Evolutionary conservation across 2,797 vertebrate genomes (phyloP).

Genomic region (Sebastes iracundus): DNA sequence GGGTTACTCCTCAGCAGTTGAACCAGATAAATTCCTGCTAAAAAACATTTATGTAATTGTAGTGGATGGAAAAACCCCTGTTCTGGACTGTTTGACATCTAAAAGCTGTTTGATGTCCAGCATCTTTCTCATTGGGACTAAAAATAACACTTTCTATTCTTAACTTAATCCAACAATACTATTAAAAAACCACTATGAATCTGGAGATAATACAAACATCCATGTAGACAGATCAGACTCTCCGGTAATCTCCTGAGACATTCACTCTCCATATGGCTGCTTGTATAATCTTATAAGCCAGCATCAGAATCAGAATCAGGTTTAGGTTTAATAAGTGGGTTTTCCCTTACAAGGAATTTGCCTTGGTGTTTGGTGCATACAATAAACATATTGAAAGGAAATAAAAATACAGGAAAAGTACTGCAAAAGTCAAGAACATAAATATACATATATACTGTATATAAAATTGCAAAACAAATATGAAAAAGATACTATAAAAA

Average conservation of each 20-base stretch:
- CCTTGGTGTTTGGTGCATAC: too few relatives aligned
- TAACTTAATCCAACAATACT: neutral
- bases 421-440: neutral
- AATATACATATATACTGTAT: neutral
- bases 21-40: neutral
- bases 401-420: too few relatives aligned
- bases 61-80: neutral
- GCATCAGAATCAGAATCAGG: neutral
- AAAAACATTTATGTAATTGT: neutral
- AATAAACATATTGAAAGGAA: too few relatives aligned
- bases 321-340: too few relatives aligned
- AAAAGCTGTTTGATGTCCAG: neutral
- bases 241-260: neutral
- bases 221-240: neutral
- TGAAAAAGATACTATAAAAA: neutral
- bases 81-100: neutral
- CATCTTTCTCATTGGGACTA: neutral
- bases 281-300: neutral
- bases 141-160: neutral
- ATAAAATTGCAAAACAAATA: neutral
- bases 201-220: neutral
- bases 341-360: too few relatives aligned
- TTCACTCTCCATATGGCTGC: neutral
- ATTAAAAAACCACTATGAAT: neutral
- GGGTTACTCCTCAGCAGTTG: neutral